Percentiles rank a stretch among this genome's conserved stretches.
Evolutionary conservation across 1,140 invertebrate species (phyloP).

Genomic region (Ostrea edulis): DNA sequence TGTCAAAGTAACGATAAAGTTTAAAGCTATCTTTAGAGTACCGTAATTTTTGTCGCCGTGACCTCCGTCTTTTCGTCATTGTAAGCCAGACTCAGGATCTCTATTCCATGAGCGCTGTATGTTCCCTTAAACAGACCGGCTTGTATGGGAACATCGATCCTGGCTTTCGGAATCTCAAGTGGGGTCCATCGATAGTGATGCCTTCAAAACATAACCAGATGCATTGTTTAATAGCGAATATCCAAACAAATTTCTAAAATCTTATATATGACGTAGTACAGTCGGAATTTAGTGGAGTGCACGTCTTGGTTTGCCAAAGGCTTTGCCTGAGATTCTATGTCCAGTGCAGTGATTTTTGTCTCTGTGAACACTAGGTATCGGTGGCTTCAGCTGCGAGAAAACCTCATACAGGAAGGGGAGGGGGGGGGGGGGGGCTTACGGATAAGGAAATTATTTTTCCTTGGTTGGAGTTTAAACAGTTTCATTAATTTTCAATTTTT

Average conservation of each 20-base stretch:
- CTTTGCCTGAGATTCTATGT: neutral
- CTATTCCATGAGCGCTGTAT: conserved; percentile 62
- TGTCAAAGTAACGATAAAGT: too few relatives aligned
- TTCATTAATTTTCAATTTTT: too few relatives aligned
- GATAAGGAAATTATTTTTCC: too few relatives aligned
- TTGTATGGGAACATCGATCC: conserved; percentile 49
- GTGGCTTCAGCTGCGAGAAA: neutral
- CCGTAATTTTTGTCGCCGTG: conserved; percentile 49
- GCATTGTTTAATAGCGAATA: neutral
- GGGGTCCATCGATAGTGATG: conserved; percentile 42
- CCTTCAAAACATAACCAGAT: conserved; percentile 20
- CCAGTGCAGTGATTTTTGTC: neutral
- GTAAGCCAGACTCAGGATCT: conserved; percentile 50
- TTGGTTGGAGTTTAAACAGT: too few relatives aligned
- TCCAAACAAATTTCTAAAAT: too few relatives aligned
- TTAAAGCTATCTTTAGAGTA: neutral
- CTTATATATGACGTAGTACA: too few relatives aligned
- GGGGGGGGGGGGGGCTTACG: too few relatives aligned
- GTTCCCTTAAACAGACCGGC: conserved; percentile 60
- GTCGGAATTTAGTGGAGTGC: neutral
- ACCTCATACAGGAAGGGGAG: neutral
- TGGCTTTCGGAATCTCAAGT: neutral
- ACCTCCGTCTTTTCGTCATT: conserved; percentile 28
- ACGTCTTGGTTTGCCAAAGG: neutral
- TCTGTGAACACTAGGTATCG: neutral